Base-by-base conservation (phyloP, 1,140 invertebrate genomes). In the Proales similis region DNA sequence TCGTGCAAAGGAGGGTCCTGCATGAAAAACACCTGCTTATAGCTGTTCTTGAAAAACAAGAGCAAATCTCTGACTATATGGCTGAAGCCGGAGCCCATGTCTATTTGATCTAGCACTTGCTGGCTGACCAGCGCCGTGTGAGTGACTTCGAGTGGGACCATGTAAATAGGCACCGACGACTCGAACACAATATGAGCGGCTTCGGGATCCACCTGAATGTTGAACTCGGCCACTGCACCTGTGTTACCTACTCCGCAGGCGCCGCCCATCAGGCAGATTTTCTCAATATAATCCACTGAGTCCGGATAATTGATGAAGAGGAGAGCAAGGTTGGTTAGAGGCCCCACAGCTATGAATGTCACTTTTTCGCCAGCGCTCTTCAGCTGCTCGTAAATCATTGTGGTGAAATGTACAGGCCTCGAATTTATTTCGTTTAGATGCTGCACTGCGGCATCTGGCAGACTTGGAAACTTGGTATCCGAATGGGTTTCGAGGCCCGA, bases 111-210 rank as follows among this genome's bases (percentile, higher is more conserved):
- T 4, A 61, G 45, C 17, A 57, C 27, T 12, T 45, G 2, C 5
- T 22, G 24, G n/a, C 42, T 61, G 14, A 46, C 57, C 22, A 45
- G 27, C 24, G 39, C 57, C 19, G 29, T 38, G 47, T 61, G 57
- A 17, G 57, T 61, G 19, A 61, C 39, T 20, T 61, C 57, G 45
- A 61, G 38, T 27, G 57, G 57, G 45, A 61, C 57, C 57, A 61
- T 61, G 14, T 45, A 45, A 32, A 61, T 20, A 24, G 57, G 57
- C 32, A 61, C 39, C 22, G 45, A 14, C n/a, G 57, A 45, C 26
- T 45, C 39, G 26, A 61, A 61, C 24, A 61, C 57, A 30, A 38
- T 38, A 19, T 45, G 42, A 46, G 57, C 57, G 1, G 57, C 42
- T 46, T 61, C 57, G 6, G 57, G 57, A 32, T 61, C 57, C 2